Evolutionary conservation across 2,888 invertebrate genomes (phyloP), one percentile per base, ranked within the genome.

Genomic region (Artemia sinica): DNA sequence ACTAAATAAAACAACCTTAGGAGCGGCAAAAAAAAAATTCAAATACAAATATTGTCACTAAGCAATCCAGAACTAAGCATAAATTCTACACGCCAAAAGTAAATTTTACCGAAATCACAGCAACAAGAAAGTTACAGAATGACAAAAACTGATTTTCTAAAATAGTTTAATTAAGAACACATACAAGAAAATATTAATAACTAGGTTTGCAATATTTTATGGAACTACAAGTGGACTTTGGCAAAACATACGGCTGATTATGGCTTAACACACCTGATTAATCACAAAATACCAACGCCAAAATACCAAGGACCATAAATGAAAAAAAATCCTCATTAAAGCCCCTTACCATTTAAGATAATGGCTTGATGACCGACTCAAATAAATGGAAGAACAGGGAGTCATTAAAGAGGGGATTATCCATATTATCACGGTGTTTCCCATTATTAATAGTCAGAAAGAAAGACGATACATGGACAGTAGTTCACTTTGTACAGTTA

Each of bases 381-480:
- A 52, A n/a, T 13, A 52, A n/a, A 52, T 52, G 52, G 52, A 52
- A 52, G 52, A 13, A n/a, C 13, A 52, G 52, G 52, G 52, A 52
- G 52, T 52, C 52, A 52, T 52, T n/a, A 52, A 52, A 52, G 52
- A 52, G 52, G 52, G 13, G n/a, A 52, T 52, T 13, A 52, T 13
- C 3, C 13, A 52, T 52, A n/a, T n/a, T n/a, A n/a, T n/a, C n/a
- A n/a, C n/a, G 52, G 52, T 13, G 52, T n/a, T 52, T 52, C 52
- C 52, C 52, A n/a, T 52, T 52, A n/a, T 13, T 52, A 13, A 52
- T 52, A 52, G 52, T 52, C n/a, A 13, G 52, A 2, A 52, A 52
- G n/a, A 52, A 52, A 52, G 52, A 52, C 52, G n/a, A 52, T n/a
- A 52, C 52, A 52, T 52, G 52, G 52, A 52, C 13, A 52, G 13